phyloP scores from a whole-genome alignment of 2,888 invertebrate species.

The Epinotia bilunana region DNA sequence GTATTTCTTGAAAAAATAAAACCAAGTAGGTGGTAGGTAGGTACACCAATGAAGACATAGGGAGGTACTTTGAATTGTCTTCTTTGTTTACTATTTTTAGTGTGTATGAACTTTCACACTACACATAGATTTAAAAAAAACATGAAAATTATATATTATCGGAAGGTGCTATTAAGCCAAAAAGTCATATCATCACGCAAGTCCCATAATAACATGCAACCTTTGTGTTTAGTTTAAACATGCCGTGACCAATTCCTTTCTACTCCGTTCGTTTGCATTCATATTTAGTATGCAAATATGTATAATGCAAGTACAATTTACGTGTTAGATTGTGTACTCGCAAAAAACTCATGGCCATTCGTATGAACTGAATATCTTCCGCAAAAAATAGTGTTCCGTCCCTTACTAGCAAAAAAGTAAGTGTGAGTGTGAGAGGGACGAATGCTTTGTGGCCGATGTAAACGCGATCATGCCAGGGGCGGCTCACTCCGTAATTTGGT shows the following conservation, averaged over 20 bases:
- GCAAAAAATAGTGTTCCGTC: too few relatives aligned
- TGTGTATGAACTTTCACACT: too few relatives aligned
- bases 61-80: too few relatives aligned
- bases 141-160: too few relatives aligned
- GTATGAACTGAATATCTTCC: background rate
- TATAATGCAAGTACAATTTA: slow-evolving; percentile 1
- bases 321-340: slow-evolving; percentile 3
- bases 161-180: background rate
- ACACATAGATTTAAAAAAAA: too few relatives aligned
- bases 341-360: background rate
- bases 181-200: background rate
- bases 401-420: too few relatives aligned
- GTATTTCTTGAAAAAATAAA: too few relatives aligned
- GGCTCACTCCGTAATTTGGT: too few relatives aligned
- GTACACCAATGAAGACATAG: too few relatives aligned
- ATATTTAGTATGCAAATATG: slow-evolving; percentile 10
- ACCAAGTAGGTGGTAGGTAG: too few relatives aligned
- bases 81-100: too few relatives aligned
- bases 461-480: too few relatives aligned
- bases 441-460: background rate
- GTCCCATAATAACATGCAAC: background rate
- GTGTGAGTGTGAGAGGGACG: background rate
- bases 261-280: slow-evolving; percentile 1
- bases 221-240: background rate
- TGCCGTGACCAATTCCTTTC: background rate